These are phyloP conservation scores for Reinhardtius hippoglossoides DNA, from an alignment of 2,113 vertebrate genomes.

Conservation along the genomic window DNA sequence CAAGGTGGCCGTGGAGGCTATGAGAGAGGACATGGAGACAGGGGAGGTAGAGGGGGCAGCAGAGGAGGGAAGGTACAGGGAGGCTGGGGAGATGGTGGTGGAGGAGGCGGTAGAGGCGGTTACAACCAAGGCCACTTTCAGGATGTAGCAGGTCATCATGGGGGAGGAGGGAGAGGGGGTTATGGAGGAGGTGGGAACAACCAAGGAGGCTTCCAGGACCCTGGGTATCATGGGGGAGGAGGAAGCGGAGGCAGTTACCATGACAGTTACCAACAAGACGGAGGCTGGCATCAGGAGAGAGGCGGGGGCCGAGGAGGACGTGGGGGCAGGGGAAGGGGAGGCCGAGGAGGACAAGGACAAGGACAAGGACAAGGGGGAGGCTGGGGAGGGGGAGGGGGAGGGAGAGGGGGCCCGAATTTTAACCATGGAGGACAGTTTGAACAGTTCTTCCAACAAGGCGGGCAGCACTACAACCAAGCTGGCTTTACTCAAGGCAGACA, in stretches of 20 bases:
- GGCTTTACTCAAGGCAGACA: constrained; percentile 95
- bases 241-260: constrained; percentile 48
- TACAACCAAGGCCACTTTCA: constrained; percentile 79
- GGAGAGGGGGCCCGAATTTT: constrained; percentile 90
- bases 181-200: constrained; percentile 79
- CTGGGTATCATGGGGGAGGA: constrained; percentile 78
- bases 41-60: constrained; percentile 80
- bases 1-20: constrained; percentile 89
- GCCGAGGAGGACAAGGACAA: constrained; percentile 82
- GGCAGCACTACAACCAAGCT: constrained; percentile 94
- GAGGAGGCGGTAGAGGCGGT: constrained; percentile 81
- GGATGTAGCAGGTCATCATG: constrained; percentile 70
- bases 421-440: constrained; percentile 98
- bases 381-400: constrained; percentile 93
- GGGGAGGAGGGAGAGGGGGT: constrained; percentile 73
- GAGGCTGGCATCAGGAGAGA: constrained; percentile 81
- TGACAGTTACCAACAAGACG: constrained; percentile 86
- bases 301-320: constrained; percentile 72
- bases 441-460: constrained; percentile 99
- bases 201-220: constrained; percentile 75
- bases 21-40: constrained; percentile 89
- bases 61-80: constrained; percentile 83
- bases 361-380: constrained; percentile 88
- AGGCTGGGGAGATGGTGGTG: constrained; percentile 88
- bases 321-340: constrained; percentile 77